Conservation (phyloP, 2,888 invertebrate genomes). For the Sminthurides aquaticus region DNA sequence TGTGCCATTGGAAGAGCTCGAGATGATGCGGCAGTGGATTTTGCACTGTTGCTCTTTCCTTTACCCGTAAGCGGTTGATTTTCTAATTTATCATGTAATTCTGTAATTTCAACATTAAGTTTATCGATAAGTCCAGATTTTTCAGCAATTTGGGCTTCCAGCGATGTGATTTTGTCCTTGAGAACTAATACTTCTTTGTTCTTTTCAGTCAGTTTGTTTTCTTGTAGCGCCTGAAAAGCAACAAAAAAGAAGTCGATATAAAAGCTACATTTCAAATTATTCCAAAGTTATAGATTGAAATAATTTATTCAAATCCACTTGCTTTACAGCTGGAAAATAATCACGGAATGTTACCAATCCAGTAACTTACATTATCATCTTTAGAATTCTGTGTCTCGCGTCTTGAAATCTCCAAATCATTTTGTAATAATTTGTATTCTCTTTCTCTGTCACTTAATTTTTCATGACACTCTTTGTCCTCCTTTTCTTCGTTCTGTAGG, state of each 20-base stretch:
- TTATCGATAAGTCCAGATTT: constrained; percentile 32
- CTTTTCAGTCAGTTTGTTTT: constrained; percentile 25
- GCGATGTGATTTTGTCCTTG: constrained; percentile 37
- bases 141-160: constrained; percentile 40
- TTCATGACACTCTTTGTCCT: constrained; percentile 31
- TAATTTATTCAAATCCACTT: too few relatives aligned
- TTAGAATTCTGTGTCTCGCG: constrained; percentile 34
- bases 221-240: constrained; percentile 25
- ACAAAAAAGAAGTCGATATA: neutral
- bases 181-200: constrained; percentile 34
- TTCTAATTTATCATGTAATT: constrained; percentile 15
- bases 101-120: constrained; percentile 31
- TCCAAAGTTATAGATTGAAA: neutral
- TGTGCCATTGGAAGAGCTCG: constrained; percentile 23
- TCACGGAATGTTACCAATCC: too few relatives aligned
- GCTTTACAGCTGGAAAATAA: too few relatives aligned
- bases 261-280: constrained; percentile 2
- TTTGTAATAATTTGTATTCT: constrained; percentile 31
- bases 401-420: constrained; percentile 35
- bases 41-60: constrained; percentile 6
- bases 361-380: constrained; percentile 40
- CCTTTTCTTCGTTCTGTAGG: constrained; percentile 30
- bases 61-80: constrained; percentile 5
- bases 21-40: constrained; percentile 22
- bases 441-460: constrained; percentile 26